Evolutionary conservation across 1,140 invertebrate species (phyloP).

Genomic region (Gyrodactylus bullatarudis): DNA sequence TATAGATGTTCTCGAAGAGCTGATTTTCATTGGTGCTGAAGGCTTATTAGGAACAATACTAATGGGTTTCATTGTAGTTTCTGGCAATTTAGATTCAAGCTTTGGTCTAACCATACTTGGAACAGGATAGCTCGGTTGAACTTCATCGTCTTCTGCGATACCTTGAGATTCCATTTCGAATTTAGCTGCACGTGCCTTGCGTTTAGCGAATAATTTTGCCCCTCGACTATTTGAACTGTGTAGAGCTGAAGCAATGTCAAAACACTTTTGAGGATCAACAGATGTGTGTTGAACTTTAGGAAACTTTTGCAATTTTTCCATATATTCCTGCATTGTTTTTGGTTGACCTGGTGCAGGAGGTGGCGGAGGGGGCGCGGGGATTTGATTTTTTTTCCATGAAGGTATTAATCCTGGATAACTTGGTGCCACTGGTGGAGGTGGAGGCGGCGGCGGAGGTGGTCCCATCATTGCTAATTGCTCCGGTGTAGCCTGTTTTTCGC

Average conservation of each 20-base stretch:
- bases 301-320: neutral
- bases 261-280: neutral
- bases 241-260: conserved; percentile 5
- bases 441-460: neutral
- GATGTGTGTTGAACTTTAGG: neutral
- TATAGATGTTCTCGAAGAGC: neutral
- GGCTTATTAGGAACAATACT: neutral
- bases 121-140: neutral
- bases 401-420: neutral
- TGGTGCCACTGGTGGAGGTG: neutral
- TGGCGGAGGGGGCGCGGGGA: conserved; percentile 1
- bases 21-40: neutral
- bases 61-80: neutral
- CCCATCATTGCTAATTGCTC: neutral
- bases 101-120: neutral
- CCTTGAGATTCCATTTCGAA: neutral
- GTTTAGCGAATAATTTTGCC: neutral
- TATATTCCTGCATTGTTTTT: neutral
- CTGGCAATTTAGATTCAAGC: neutral
- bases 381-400: neutral
- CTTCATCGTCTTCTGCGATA: neutral
- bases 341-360: neutral
- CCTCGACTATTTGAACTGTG: neutral
- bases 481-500: neutral
- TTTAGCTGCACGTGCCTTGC: neutral